These are phyloP conservation scores for Corythornis cristatus DNA, from an alignment of 2,113 vertebrate species.

Conservation along the genomic window DNA sequence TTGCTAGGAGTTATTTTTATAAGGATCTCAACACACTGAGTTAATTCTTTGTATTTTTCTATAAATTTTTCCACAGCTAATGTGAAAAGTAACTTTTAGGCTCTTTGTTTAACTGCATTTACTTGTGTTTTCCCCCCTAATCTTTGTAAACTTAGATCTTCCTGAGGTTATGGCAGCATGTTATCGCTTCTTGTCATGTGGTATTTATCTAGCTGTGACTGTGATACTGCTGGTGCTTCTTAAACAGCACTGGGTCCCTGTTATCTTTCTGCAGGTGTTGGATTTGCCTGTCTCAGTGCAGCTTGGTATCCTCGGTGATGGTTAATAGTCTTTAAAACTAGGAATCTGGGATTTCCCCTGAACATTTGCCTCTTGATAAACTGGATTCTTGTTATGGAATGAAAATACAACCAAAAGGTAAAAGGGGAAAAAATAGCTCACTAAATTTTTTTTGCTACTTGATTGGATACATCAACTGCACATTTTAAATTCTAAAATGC, in stretches of 20 bases:
- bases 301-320: constrained; percentile 11
- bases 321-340: background rate
- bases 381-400: background rate
- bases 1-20: constrained; percentile 43
- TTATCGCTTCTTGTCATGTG: constrained; percentile 58
- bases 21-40: background rate
- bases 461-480: background rate
- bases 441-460: background rate
- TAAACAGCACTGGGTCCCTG: constrained; percentile 39
- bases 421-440: background rate
- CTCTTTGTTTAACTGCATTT: constrained; percentile 56
- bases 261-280: constrained; percentile 68
- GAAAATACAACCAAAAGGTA: background rate
- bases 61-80: constrained; percentile 45
- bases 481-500: background rate
- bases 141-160: constrained; percentile 72
- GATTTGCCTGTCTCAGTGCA: constrained; percentile 48
- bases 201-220: constrained; percentile 76
- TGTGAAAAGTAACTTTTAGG: constrained; percentile 40
- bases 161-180: constrained; percentile 39
- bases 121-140: constrained; percentile 57
- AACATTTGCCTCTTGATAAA: background rate
- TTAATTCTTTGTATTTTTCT: constrained; percentile 44
- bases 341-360: background rate
- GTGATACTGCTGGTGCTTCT: constrained; percentile 62